Conservation (phyloP, 1,140 invertebrate species). For the Pogonomyrmex barbatus region DNA sequence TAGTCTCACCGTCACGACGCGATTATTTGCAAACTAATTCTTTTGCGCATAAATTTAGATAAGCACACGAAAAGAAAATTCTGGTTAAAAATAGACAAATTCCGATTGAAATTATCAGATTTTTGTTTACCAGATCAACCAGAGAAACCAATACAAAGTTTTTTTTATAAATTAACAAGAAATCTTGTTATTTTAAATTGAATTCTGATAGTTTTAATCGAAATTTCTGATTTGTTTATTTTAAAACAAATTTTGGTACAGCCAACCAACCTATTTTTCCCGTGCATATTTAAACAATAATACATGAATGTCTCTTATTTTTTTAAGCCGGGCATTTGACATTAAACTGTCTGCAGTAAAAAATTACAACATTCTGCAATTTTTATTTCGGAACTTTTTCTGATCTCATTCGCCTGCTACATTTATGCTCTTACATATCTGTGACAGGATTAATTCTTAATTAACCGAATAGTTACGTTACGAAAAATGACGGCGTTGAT, state of each 20-base stretch:
- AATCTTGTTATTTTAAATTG: too few species aligned
- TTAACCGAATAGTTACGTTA: slow-evolving; percentile 12
- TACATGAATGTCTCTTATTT: background rate
- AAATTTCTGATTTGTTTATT: too few species aligned
- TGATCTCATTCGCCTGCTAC: background rate
- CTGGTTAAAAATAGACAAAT: too few species aligned
- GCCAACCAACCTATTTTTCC: too few species aligned
- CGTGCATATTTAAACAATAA: background rate
- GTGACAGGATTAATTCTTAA: slow-evolving; percentile 18
- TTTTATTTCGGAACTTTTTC: slow-evolving; percentile 15
- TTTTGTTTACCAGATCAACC: too few species aligned
- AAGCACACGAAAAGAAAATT: background rate
- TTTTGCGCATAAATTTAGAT: background rate
- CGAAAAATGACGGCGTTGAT: slow-evolving; percentile 26
- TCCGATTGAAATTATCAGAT: too few species aligned
- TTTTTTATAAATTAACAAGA: too few species aligned
- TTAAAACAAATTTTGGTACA: too few species aligned
- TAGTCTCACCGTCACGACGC: background rate
- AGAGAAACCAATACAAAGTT: too few species aligned
- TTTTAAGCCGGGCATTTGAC: background rate
- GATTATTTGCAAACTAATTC: slow-evolving; percentile 24
- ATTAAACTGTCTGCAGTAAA: background rate
- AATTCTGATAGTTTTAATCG: too few species aligned
- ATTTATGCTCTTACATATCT: slow-evolving; percentile 12
- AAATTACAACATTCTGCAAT: background rate